Evolutionary conservation across 1,140 invertebrate genomes (phyloP).

Genomic region (Ooceraea biroi): DNA sequence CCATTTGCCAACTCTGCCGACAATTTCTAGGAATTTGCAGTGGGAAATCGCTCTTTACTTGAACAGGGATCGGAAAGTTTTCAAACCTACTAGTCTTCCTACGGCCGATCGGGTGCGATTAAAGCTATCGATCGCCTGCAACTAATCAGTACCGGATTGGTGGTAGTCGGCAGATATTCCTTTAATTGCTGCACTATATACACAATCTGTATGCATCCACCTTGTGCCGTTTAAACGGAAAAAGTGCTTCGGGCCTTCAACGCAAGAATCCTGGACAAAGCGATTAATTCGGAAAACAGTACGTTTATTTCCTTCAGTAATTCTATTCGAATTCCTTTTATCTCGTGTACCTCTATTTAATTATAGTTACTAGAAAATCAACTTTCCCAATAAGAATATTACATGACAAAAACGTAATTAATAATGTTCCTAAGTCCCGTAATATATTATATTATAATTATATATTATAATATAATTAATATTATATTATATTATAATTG

Average conservation of each 20-base stretch:
- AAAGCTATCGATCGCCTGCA: conserved; percentile 40
- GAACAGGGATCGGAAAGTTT: conserved; percentile 36
- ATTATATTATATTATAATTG: too few relatives aligned
- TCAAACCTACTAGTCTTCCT: neutral
- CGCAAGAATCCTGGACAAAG: conserved; percentile 25
- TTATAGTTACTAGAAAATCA: conserved; percentile 22
- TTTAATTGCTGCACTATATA: conserved; percentile 35
- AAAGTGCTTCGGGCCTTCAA: conserved; percentile 29
- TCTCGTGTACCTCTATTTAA: neutral
- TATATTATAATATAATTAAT: too few relatives aligned
- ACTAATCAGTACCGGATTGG: conserved; percentile 28
- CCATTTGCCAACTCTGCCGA: neutral
- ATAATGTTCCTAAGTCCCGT: neutral
- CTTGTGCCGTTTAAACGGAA: conserved; percentile 22
- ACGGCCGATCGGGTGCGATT: conserved; percentile 32
- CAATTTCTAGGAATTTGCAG: conserved; percentile 42
- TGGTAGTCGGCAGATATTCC: conserved; percentile 25
- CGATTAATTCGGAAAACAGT: conserved; percentile 22
- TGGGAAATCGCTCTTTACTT: neutral
- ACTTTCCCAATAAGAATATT: conserved; percentile 8
- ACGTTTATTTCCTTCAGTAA: conserved; percentile 15
- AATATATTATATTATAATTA: too few relatives aligned
- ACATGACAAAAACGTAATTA: conserved; percentile 27
- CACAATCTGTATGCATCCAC: neutral
- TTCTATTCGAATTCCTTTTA: conserved; percentile 36